Evolutionary conservation across 2,888 invertebrate species (phyloP), one percentile per base, ranked within the genome.

Genomic region (Quadriops clusia): DNA sequence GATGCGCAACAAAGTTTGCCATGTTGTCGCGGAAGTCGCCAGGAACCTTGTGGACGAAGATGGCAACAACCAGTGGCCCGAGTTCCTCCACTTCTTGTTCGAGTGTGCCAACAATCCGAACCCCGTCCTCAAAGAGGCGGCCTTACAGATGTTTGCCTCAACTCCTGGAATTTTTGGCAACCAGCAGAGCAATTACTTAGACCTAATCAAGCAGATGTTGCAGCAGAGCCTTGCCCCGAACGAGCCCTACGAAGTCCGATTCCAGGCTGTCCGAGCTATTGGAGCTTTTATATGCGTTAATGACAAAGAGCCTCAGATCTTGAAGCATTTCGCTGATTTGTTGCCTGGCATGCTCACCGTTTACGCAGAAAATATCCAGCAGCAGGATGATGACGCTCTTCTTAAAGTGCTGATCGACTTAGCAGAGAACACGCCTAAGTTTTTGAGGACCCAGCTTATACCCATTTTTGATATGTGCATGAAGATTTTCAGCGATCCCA

Each of bases 81-180:
- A 95, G 58, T 87, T 97, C 56, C 39, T 45, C 5, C 39, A 61
- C 59, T 95, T 94, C 58, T 70, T 98, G 53, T 97, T 95, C 63
- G 86, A 90, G 56, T 91, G 91, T 61, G 91, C 91, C 28, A 84
- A 77, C 58, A 81, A 89, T 22, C 72, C 79, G 25, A 77, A 81
- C 50, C 69, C 84, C 14, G 75, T 80, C 40, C 68, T 93, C 34
- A 91, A 90, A 63, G 94, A 95, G 60, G 81, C 87, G 43, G 93
- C 94, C 21, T 75, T 98, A 32, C 77, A 89, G 44, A 89, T 98
- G 69, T 93, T 98, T 53, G 83, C 90, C 42, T 77, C 87, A 46
- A 91, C 95, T 17, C 97, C 98, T 13, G 89, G 91, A 18, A 84
- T 97, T 30, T 98, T 98, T 69, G 98, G 97, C 20, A 90, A 89